Base-by-base conservation (phyloP, 2,113 vertebrate genomes). In the Syngnathus floridae region DNA sequence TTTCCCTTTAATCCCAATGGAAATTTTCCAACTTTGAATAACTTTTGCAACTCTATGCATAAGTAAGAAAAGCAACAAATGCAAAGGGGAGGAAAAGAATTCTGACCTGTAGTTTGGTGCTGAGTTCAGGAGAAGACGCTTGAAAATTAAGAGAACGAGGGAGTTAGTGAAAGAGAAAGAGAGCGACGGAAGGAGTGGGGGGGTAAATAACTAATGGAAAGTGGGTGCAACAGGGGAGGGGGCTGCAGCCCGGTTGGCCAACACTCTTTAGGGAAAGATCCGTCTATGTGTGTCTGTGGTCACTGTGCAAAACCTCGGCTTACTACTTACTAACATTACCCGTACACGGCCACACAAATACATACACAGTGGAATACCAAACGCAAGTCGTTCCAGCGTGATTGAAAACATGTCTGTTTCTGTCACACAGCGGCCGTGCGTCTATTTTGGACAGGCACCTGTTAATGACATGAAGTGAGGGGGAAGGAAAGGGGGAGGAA, bases 381-480 rank as follows among this genome's bases (percentile, higher is more conserved):
- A 75, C 55, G 4, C 54, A 71, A 65, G 63, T 9, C 59, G 64
- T 65, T 56, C 65, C 75, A 71, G 54, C 49, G 14, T 58, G 57
- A 77, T 75, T 63, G 43, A 75, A 84, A 78, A 70, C 80, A 81
- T 68, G 75, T 69, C 77, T 71, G 66, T 46, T 31, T 78, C 73
- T 64, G 67, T 48, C 37, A 65, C 64, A 12, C 64, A 59, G 13
- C 57, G 49, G 48, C 64, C 21, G 65, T 38, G 62, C 58, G 75
- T 86, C 90, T 92, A 92, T 92, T 92, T 91, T 81, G 17, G 85
- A 88, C 82, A 76, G 72, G 78, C 91, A 91, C 90, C 91, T 91
- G 90, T 90, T 91, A 91, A 91, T 89, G 87, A 90, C 87, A 89
- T 91, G 88, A 91, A 88, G 79, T 83, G 63, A 64, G 73, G 56